A percentile compares a stretch with the other conserved stretches of the same genome.
Evolutionary conservation across 2,888 invertebrate genomes (phyloP).

Genomic region (Prosopocoilus inquinatus): DNA sequence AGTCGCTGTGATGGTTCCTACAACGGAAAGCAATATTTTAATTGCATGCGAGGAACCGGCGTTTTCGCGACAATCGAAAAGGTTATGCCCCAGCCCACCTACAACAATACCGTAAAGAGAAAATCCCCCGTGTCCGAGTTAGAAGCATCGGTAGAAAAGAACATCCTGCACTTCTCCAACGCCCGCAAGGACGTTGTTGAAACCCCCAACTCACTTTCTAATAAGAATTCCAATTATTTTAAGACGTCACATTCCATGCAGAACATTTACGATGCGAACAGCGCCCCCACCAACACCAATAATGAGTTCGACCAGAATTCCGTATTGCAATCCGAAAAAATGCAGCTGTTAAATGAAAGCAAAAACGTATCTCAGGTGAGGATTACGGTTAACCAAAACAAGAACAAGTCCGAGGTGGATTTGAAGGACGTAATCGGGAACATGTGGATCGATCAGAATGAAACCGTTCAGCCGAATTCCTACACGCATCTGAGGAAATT

Average conservation of each 20-base stretch:
- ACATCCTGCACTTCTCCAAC: constrained; percentile 21
- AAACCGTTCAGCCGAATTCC: constrained; percentile 33
- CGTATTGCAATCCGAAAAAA: constrained; percentile 45
- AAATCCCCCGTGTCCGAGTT: constrained; percentile 10
- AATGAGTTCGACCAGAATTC: constrained; percentile 50
- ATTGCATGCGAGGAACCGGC: constrained; percentile 44
- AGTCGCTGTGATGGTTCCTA: constrained; percentile 46
- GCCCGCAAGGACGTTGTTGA: constrained; percentile 15
- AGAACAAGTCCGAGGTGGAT: constrained; percentile 45
- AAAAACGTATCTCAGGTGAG: constrained; percentile 7
- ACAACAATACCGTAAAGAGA: constrained; percentile 12
- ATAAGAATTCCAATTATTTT: constrained; percentile 31
- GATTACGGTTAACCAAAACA: constrained; percentile 17
- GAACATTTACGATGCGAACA: constrained; percentile 40
- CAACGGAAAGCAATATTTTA: constrained; percentile 47
- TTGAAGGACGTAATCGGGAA: constrained; percentile 45
- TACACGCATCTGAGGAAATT: constrained; percentile 36
- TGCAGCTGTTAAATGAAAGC: constrained; percentile 39
- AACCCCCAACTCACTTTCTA: constrained; percentile 18
- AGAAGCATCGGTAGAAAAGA: constrained; percentile 25
- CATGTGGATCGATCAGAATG: constrained; percentile 39
- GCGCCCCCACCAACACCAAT: constrained; percentile 42
- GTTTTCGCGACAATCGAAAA: constrained; percentile 48
- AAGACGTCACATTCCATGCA: constrained; percentile 43
- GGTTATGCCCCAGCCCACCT: constrained; percentile 33